Percentiles rank a stretch among this genome's conserved stretches.
Evolutionary conservation across 2,888 invertebrate species (phyloP).

Genomic region (Nineta flava): DNA sequence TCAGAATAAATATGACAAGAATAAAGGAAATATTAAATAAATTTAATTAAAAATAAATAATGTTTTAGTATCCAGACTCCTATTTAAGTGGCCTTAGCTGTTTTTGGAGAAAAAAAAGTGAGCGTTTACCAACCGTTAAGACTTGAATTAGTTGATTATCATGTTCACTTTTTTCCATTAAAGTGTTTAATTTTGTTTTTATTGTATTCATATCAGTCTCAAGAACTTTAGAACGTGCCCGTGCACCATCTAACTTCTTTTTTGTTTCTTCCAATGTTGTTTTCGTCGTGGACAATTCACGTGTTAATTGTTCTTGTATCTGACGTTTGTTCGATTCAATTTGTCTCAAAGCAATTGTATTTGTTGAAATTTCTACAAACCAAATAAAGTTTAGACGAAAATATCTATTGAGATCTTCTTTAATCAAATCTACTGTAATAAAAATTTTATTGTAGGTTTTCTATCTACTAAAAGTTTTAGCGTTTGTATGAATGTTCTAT

Average conservation of each 20-base stretch:
- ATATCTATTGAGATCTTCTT: no score
- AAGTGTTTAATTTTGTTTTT: conserved; percentile 40
- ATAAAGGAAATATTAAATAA: no score
- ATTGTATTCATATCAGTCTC: conserved; percentile 43
- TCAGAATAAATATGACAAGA: no score
- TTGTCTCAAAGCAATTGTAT: not conserved
- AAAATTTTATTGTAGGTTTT: no score
- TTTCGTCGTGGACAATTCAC: conserved; percentile 38
- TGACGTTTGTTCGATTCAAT: conserved; percentile 2
- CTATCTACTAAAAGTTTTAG: no score
- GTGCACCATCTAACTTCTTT: conserved; percentile 46
- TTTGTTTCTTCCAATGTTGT: conserved; percentile 39
- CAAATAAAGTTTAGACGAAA: not conserved
- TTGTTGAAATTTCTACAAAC: not conserved
- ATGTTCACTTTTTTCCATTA: conserved; percentile 44
- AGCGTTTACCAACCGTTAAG: conserved; percentile 33
- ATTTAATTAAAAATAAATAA: no score
- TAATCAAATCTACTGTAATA: no score
- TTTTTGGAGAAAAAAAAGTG: not conserved
- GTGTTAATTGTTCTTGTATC: conserved; percentile 33
- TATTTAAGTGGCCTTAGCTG: no score
- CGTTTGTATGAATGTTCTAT: no score
- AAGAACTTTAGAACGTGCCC: conserved; percentile 49
- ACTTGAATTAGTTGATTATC: conserved; percentile 46
- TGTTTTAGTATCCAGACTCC: no score